Evolutionary conservation across 23 tunicate species (phyloP).

Genomic region (Aplidium turbinatum): DNA sequence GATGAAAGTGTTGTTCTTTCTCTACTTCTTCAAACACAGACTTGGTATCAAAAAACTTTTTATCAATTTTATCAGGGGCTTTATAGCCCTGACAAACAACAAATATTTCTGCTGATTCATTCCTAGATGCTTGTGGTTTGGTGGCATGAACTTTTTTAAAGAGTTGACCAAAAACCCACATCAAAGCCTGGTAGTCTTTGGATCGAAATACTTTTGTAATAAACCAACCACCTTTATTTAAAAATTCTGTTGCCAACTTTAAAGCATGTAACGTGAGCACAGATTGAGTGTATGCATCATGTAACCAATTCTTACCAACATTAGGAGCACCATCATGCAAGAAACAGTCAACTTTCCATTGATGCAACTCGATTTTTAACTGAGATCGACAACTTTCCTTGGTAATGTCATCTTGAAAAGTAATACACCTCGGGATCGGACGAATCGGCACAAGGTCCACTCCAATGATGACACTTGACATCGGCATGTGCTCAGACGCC

Average conservation of each 20-base stretch:
- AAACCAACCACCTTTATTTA: slow-evolving; percentile 97
- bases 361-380: slow-evolving; percentile 56
- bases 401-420: slow-evolving; percentile 96
- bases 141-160: slow-evolving; percentile 96
- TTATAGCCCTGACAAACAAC: slow-evolving; percentile 91
- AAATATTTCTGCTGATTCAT: slow-evolving; percentile 97
- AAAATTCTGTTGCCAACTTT: slow-evolving; percentile 84
- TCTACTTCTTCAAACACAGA: slow-evolving; percentile 85
- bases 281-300: slow-evolving; percentile 96
- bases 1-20: slow-evolving; percentile 40
- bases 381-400: slow-evolving; percentile 86
- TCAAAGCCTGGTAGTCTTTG: slow-evolving; percentile 89
- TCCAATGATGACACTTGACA: slow-evolving; percentile 77
- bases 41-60: slow-evolving; percentile 90
- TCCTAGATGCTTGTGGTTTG: slow-evolving; percentile 97
- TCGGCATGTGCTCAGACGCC: slow-evolving; percentile 96
- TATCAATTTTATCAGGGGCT: slow-evolving; percentile 89
- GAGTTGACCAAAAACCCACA: slow-evolving; percentile 94
- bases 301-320: slow-evolving; percentile 98
- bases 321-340: slow-evolving; percentile 99
- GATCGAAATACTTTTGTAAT: slow-evolving; percentile 96
- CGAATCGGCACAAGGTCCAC: slow-evolving; percentile 93
- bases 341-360: slow-evolving; percentile 91
- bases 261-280: slow-evolving; percentile 79
- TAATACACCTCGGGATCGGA: slow-evolving; percentile 80